These are phyloP conservation scores for Bombus cullumanus DNA, from an alignment of 1,140 invertebrate species.

Conservation along the genomic window DNA sequence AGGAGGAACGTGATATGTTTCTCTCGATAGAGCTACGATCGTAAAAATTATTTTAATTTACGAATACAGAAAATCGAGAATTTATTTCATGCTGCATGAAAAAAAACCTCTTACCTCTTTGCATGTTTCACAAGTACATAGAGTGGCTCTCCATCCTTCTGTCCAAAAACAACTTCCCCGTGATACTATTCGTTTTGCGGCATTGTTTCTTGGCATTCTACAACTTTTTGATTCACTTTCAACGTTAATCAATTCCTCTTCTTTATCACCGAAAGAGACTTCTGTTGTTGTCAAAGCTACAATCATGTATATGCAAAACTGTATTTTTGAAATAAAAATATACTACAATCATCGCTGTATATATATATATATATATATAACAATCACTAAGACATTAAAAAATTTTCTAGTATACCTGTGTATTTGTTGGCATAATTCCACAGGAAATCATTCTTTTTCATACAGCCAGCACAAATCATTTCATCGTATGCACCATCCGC, in stretches of 20 bases:
- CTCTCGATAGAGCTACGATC: conserved; percentile 86
- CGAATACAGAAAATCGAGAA: neutral
- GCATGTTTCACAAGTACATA: conserved; percentile 88
- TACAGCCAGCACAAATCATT: conserved; percentile 90
- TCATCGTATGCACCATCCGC: conserved; percentile 88
- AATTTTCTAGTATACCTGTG: conserved; percentile 69
- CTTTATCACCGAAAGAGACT: conserved; percentile 47
- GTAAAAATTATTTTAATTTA: conserved; percentile 27
- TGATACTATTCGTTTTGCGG: neutral
- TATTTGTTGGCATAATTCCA: conserved; percentile 86
- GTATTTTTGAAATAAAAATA: neutral
- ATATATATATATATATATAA: neutral
- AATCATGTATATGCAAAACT: neutral
- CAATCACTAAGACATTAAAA: neutral
- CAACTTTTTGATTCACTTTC: conserved; percentile 65
- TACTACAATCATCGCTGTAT: too few relatives aligned
- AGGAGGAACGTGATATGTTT: conserved; percentile 88
- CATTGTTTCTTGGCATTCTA: conserved; percentile 68
- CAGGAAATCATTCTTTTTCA: conserved; percentile 89
- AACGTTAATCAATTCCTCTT: conserved; percentile 33
- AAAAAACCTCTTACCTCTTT: conserved; percentile 66
- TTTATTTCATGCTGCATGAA: neutral
- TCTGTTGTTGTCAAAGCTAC: conserved; percentile 45
- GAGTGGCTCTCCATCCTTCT: conserved; percentile 88
- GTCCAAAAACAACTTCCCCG: conserved; percentile 86